Base-by-base conservation (phyloP, 1,140 invertebrate genomes). In the Spodoptera litura region DNA sequence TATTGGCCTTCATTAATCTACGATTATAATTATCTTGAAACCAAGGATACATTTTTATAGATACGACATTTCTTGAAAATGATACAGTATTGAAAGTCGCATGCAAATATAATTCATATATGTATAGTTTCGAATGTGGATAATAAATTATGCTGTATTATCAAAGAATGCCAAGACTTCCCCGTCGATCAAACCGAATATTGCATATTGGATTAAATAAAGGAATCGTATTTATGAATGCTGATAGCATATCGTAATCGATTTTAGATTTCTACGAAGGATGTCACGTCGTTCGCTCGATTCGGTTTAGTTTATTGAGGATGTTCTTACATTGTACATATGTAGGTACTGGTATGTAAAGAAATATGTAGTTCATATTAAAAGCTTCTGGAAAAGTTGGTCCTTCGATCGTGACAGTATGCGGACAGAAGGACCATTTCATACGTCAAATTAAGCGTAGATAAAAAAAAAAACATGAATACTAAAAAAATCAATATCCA, bases 191-290 rank as follows among this genome's bases (percentile, higher is more conserved):
- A n/a, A 15, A 49, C 44, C 15, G n/a, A 49, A 13, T 64, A 49
- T n/a, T n/a, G 49, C 44, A 3, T n/a, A 9, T 8, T 49, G 8
- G 62, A 64, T 64, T 49, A 49, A 49, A 20, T 20, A 20, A 10
- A 20, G 4, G 31, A 31, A 44, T 38, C 38, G 13, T 44, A 66
- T 66, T 66, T 66, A 66, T 51, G 49, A 66, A 66, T 20, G n/a
- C 62, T 11, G 62, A 64, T 64, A 64, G 62, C 44, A 51, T 66
- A 66, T 66, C 62, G 38, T 51, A 66, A 66, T 66, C 62, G 11
- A 15, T 25, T 51, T 51, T 66, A 66, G 44, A 25, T 51, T 66
- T 25, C 20, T 27, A 20, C 5, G 44, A 25, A 66, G 62, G 62
- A 66, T 51, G 62, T 66, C 62, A 66, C 62, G 62, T 66, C 44